Base-by-base conservation (phyloP, 2,113 vertebrate genomes). In the Chlorodrepanis virens region DNA sequence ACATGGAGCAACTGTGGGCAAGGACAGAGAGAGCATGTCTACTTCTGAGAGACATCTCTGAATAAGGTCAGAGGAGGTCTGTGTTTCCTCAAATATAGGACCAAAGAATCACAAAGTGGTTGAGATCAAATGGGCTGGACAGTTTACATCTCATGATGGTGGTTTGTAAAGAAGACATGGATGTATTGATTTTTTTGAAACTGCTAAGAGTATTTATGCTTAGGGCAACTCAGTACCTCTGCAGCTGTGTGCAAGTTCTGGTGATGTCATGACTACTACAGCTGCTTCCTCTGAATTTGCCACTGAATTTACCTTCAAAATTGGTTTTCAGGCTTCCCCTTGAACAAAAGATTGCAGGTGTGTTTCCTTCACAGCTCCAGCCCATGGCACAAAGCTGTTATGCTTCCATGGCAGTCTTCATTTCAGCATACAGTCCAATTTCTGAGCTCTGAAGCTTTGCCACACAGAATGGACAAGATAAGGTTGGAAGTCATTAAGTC, bases 41-140 rank as follows among this genome's bases (percentile, higher is more conserved):
- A 37, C 23, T 10, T 81, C 27, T 49, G 33, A 65, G 35, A 81
- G 15, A 45, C 1, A 6, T 21, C 33, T 45, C 37, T 59, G 45
- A 67, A 45, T 25, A 59, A 75, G 19, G 15, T 59, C 37, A 74
- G 19, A 39, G 33, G 33, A 59, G 15, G 5, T 29, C 52, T 52
- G 5, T 52, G 10, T 67, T 74, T 67, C 28, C 27, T 82, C 52
- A 59, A 44, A 52, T 10, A 17, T 5, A 13, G 19, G 29, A 67
- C 29, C 42, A 45, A 18, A 35, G 35, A 64, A 21, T 63, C 37
- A 67, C 12, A 14, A 59, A 89, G 45, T 0, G 0, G 12, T 29
- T 45, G 19, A n/a, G 45, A 59, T 45, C 33, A 52, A 42, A 29
- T 25, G 28, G 44, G 33, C 33, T 67, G 23, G 33, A 33, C 37